Base-by-base conservation (phyloP, 2,888 invertebrate species). In the Limnephilus lunatus region DNA sequence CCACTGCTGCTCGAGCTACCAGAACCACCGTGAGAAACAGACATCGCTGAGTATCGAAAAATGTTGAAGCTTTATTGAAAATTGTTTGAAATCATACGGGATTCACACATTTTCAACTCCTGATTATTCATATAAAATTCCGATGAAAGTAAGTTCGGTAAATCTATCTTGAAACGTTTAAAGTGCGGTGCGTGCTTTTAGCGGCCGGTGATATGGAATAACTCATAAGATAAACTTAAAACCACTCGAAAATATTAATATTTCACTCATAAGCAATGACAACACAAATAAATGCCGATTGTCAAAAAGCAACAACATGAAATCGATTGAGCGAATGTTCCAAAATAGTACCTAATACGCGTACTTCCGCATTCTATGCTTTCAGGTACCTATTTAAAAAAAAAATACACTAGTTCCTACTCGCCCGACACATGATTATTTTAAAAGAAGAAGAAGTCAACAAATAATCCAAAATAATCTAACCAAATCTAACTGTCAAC, bases 21-120 rank as follows among this genome's bases (percentile, higher is more conserved):
- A 2, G 96, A 96, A 93, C 96, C 96, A 94, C 96, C 96, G 94
- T 96, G 96, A 95, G 96, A 96, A 95, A 96, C 96, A 94, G 96
- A 96, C 96, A 96, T 96, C 48, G 30, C 68, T 15, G 88, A 48
- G 68, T 88, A 88, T 53, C 88, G 88, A 53, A 88, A 88, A 88
- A 88, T 88, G 88, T 31, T 88, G 30, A 88, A 88, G 31, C 15
- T 35, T 88, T 88, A 86, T 88, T 31, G 19, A 88, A 68, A 53
- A 88, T 30, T 48, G 44, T 86, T n/a, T 32, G 82, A 82, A 30
- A n/a, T 44, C 68, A 68, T 31, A 35, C 3, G 35, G 44, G 35
- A 85, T 39, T n/a, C 35, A 30, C 53, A 88, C 88, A 88, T 88
- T 88, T 68, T 88, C 25, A 53, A 88, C 30, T 88, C 68, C 19